Percentiles rank a stretch among this genome's conserved stretches.
Evolutionary conservation across 2,888 invertebrate species (phyloP).

Genomic region (Unio pictorum): DNA sequence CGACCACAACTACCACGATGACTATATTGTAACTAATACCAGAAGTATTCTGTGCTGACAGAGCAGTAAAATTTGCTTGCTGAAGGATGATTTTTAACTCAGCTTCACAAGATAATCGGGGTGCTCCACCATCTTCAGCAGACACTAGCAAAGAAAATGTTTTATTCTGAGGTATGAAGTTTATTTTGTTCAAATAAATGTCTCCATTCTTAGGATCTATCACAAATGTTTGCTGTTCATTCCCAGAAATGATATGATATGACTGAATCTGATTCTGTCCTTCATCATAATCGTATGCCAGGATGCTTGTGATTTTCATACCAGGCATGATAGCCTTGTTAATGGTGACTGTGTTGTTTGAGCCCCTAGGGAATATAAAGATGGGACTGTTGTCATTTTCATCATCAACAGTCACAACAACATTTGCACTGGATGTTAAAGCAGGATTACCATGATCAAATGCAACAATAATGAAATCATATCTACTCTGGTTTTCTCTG

Average conservation of each 20-base stretch:
- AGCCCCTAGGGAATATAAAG: slow-evolving; percentile 52
- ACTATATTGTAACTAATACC: slow-evolving; percentile 38
- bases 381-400: slow-evolving; percentile 55
- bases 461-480: slow-evolving; percentile 44
- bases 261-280: slow-evolving; percentile 28
- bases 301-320: slow-evolving; percentile 29
- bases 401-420: slow-evolving; percentile 48
- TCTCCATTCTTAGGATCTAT: slow-evolving; percentile 31
- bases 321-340: slow-evolving; percentile 21
- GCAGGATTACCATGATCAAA: slow-evolving; percentile 41
- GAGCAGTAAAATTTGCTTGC: slow-evolving; percentile 23
- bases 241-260: slow-evolving; percentile 24
- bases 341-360: slow-evolving; percentile 44
- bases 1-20: slow-evolving; percentile 43
- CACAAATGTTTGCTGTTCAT: slow-evolving; percentile 30
- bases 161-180: slow-evolving; percentile 22
- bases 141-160: slow-evolving; percentile 14
- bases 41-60: neutral
- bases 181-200: slow-evolving; percentile 23
- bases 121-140: slow-evolving; percentile 20
- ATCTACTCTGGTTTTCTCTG: slow-evolving; percentile 42
- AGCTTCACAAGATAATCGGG: slow-evolving; percentile 10
- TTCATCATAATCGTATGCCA: slow-evolving; percentile 29
- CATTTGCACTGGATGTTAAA: slow-evolving; percentile 42
- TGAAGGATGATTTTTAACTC: slow-evolving; percentile 19